Base-by-base conservation (phyloP, 2,113 vertebrate species). In the Sturnus vulgaris region DNA sequence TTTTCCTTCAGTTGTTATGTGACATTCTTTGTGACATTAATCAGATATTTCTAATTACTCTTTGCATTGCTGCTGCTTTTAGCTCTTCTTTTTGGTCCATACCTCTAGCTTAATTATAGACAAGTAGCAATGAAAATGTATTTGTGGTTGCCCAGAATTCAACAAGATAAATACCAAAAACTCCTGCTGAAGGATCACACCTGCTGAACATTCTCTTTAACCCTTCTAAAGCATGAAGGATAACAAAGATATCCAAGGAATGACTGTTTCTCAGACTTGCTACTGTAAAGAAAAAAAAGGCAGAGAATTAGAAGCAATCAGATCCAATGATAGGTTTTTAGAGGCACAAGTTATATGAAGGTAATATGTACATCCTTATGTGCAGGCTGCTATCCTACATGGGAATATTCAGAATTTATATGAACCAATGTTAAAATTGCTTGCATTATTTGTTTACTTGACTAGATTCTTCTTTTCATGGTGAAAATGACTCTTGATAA, bases 21-120 rank as follows among this genome's bases (percentile, higher is more conserved):
- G 44, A 66, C 65, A 47, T 88, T 86, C 72, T 81, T 90, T 82
- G 24, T 80, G 46, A 85, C 24, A n/a, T 47, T 85, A 69, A 68
- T 89, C 86, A 89, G 73, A 72, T 76, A 70, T 69, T 92, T 96
- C 63, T 50, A 91, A 82, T 75, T 90, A 88, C 20, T 78, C 44
- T 60, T 79, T 82, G 18, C 31, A 24, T 57, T 87, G 40, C 37
- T 72, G 31, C 40, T 82, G 44, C n/a, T 60, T 66, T 93, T 59
- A 66, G 12, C 7, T 92, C 47, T 80, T 46, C 19, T 69, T 82
- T 49, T 84, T 50, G 7, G 25, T 30, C 28, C 27, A 12, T 50
- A 87, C 44, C 6, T 76, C 15, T 66, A 46, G 3, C 4, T 1
- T 85, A 77, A 31, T 80, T 70, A 44, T 19, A 65, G 24, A 52